A percentile compares a stretch with the other conserved stretches of the same genome.
phyloP scores from a whole-genome alignment of 1,140 invertebrate species.

The Achatina immaculata region DNA sequence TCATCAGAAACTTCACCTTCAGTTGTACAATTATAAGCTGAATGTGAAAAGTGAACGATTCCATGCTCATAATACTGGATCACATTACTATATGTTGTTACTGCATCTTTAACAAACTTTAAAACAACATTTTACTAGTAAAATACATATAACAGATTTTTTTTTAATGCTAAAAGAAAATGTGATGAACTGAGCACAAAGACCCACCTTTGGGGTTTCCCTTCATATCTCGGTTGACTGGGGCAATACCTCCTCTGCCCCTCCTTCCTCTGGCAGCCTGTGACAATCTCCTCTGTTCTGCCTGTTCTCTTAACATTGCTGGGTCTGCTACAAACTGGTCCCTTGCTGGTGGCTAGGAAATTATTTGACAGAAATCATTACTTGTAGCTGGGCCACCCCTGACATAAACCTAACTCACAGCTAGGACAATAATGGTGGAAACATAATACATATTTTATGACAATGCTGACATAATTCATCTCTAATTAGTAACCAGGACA shows the following conservation, averaged over 20 bases:
- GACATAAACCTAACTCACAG: not conserved
- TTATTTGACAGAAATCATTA: not conserved
- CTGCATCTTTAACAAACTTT: not conserved
- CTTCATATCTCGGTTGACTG: conserved; percentile 36
- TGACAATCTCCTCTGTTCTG: conserved; percentile 75
- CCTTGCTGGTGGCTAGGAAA: conserved; percentile 49
- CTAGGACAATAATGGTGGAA: too few species aligned
- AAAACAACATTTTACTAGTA: not conserved
- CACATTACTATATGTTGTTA: not conserved
- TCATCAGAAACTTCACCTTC: too few species aligned
- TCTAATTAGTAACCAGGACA: too few species aligned
- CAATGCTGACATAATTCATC: too few species aligned
- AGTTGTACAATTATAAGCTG: not conserved
- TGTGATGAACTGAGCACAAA: not conserved
- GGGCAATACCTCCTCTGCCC: not conserved
- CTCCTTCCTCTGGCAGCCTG: conserved; percentile 55
- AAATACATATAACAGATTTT: not conserved
- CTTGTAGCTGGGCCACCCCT: not conserved
- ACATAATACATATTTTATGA: too few species aligned
- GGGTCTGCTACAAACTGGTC: conserved; percentile 82
- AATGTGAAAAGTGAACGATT: not conserved
- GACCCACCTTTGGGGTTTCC: conserved; percentile 75
- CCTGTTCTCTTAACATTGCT: conserved; percentile 78
- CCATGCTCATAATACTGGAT: not conserved
- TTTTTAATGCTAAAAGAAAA: too few species aligned